These are phyloP conservation scores for Galbula dea DNA, from an alignment of 2,113 vertebrate genomes.

Conservation along the genomic window DNA sequence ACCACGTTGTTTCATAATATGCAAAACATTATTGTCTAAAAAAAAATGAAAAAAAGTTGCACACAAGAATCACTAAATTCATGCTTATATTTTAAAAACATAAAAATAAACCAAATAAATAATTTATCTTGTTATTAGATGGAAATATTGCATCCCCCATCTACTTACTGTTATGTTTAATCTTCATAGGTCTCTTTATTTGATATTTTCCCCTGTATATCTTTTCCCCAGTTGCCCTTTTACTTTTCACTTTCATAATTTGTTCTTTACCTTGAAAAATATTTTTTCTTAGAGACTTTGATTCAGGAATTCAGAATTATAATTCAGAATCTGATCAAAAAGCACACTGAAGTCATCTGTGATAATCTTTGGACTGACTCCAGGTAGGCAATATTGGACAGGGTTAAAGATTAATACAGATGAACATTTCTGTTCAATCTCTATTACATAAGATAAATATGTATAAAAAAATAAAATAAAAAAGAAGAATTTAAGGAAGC, in stretches of 20 bases:
- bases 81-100: background rate
- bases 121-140: background rate
- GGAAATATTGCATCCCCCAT: background rate
- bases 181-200: background rate
- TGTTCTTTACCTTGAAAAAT: background rate
- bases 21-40: background rate
- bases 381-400: background rate
- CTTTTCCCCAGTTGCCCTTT: background rate
- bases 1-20: background rate
- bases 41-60: background rate
- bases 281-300: background rate
- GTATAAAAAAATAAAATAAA: background rate
- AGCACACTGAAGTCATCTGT: background rate
- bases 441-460: background rate
- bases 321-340: background rate
- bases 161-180: background rate
- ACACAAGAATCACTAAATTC: background rate
- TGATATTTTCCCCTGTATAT: background rate
- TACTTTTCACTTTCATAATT: background rate
- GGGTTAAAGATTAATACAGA: background rate
- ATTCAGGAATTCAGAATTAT: background rate
- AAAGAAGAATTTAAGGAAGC: background rate
- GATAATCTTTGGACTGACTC: background rate
- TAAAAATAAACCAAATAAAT: background rate
- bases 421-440: background rate